Evolutionary conservation across 2,113 vertebrate species (phyloP).

Genomic region (Bubalus kerabau): DNA sequence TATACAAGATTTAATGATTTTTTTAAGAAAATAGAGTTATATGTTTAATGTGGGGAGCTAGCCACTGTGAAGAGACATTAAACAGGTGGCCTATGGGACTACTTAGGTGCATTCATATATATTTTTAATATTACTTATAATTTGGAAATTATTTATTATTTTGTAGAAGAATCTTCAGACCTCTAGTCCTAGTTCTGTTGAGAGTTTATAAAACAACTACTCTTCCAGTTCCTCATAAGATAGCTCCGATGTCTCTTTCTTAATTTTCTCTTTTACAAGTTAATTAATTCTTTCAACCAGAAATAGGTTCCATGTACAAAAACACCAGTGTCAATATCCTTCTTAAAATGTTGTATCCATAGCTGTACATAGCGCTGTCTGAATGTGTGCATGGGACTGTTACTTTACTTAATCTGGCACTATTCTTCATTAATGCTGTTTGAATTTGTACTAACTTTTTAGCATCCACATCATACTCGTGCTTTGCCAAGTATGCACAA

Average conservation of each 20-base stretch:
- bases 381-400: neutral
- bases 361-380: neutral
- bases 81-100: neutral
- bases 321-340: neutral
- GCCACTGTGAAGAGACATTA: neutral
- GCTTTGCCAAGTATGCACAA: neutral
- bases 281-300: neutral
- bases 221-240: neutral
- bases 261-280: neutral
- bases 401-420: neutral
- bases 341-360: neutral
- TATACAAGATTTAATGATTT: neutral
- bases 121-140: conserved; percentile 23
- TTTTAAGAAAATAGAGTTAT: neutral
- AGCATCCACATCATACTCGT: neutral
- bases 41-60: neutral
- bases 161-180: neutral
- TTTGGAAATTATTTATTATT: neutral
- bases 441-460: neutral
- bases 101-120: neutral
- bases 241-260: neutral
- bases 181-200: neutral
- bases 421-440: neutral
- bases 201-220: neutral
- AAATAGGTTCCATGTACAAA: neutral